Base-by-base conservation (phyloP, 2,797 vertebrate genomes). In the Fringilla coelebs region DNA sequence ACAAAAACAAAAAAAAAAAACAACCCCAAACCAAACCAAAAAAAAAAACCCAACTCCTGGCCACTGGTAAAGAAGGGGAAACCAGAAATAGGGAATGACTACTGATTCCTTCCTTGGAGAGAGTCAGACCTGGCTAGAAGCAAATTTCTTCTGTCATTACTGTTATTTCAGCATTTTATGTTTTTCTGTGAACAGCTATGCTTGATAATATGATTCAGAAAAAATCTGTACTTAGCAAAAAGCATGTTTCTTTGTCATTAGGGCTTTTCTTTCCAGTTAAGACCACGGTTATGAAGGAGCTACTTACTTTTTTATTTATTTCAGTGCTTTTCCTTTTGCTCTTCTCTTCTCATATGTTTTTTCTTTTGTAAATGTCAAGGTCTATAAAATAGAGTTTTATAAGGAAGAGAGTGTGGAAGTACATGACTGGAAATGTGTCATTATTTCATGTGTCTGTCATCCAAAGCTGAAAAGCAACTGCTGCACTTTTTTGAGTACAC, bases 211-310 rank as follows among this genome's bases (percentile, higher is more conserved):
- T 83, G 71, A 93, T 60, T 96, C 90, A 94, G 65, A 85, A 94
- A 86, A 95, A 79, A 21, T 2, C 94, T 90, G 79, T 79, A 94
- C 66, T 97, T 96, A 96, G 89, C 41, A 93, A 93, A 96, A 97
- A 87, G 58, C 92, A 7, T 38, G 57, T 67, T 94, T 88, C 60
- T 85, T 92, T 80, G 40, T 97, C 96, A 97, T 97, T 96, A 97
- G 34, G 19, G 52, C 38, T 65, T 85, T 95, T 85, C 68, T 66
- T 72, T 89, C 82, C 51, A 90, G 58, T 94, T 96, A 79, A 58
- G 70, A 76, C 70, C 60, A 95, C 48, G 85, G 25, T 48, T 93
- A 75, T 85, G 73, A 71, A 3, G 55, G 52, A 95, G 38, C 34
- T 58, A 87, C 10, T 34, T 15, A 32, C 17, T 62, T 88, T 89